A percentile compares a stretch with the other conserved stretches of the same genome.
Evolutionary conservation across 2,888 invertebrate genomes (phyloP).

Genomic region (Diplazon laetatorius): DNA sequence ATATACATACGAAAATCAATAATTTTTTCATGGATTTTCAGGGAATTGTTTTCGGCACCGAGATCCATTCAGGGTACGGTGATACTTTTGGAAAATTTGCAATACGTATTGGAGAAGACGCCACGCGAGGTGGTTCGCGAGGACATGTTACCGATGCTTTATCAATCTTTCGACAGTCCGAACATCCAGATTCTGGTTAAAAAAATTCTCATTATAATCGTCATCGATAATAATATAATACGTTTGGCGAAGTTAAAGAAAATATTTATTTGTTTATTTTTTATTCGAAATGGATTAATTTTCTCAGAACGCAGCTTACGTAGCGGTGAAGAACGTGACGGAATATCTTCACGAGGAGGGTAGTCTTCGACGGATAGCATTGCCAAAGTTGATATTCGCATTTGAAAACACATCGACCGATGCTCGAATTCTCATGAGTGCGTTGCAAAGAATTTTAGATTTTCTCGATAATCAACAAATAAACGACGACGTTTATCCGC

Average conservation of each 20-base stretch:
- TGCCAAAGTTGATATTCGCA: slow-evolving; percentile 91
- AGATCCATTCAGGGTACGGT: slow-evolving; percentile 94
- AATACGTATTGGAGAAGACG: slow-evolving; percentile 94
- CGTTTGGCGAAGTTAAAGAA: neutral
- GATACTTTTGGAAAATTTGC: slow-evolving; percentile 94
- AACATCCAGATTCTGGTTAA: slow-evolving; percentile 94
- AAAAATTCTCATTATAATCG: neutral
- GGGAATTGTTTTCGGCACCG: slow-evolving; percentile 89
- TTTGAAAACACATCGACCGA: slow-evolving; percentile 92
- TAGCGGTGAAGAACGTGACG: slow-evolving; percentile 93
- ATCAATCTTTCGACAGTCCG: slow-evolving; percentile 93
- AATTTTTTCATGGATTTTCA: slow-evolving; percentile 74
- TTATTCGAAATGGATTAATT: slow-evolving; percentile 38
- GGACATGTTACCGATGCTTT: slow-evolving; percentile 94
- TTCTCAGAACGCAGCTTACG: slow-evolving; percentile 93
- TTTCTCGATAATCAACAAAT: slow-evolving; percentile 94
- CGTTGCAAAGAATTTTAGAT: slow-evolving; percentile 90
- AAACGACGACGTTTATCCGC: slow-evolving; percentile 94
- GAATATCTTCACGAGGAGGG: slow-evolving; percentile 91
- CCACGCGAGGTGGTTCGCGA: slow-evolving; percentile 90
- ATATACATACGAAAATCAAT: neutral
- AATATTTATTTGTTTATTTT: neutral
- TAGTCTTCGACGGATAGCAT: slow-evolving; percentile 90
- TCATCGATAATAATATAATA: neutral
- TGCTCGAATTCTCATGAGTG: slow-evolving; percentile 90